Conservation (phyloP, 2,113 vertebrate species). For the Pachypanchax playfairii region DNA sequence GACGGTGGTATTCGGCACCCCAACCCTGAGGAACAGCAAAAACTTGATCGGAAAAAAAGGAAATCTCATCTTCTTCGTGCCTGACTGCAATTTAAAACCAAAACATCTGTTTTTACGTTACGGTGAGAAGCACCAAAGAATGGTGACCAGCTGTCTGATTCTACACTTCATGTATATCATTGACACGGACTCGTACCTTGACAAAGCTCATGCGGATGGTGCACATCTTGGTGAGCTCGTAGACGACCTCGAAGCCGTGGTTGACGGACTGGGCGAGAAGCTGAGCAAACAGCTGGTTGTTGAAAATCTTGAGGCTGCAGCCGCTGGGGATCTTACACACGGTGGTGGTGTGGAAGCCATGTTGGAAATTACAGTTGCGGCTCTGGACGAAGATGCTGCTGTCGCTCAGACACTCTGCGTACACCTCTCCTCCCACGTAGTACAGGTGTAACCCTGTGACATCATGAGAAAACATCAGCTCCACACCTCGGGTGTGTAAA, state of each 20-base stretch:
- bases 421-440: conserved; percentile 95
- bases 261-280: conserved; percentile 95
- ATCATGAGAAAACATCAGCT: too few species aligned
- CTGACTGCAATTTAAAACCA: neutral
- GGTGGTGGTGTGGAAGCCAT: conserved; percentile 94
- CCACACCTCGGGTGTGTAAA: too few species aligned
- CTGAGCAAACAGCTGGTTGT: conserved; percentile 98
- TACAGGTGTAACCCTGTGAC: conserved; percentile 92
- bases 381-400: conserved; percentile 99
- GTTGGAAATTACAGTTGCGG: conserved; percentile 98
- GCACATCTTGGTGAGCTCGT: conserved; percentile 98
- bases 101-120: neutral
- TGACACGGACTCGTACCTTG: conserved; percentile 81
- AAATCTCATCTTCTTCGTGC: neutral
- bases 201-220: conserved; percentile 98
- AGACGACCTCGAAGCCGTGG: conserved; percentile 97
- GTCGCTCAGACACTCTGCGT: conserved; percentile 96
- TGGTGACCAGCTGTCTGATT: too few species aligned
- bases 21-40: conserved; percentile 86
- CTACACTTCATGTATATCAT: neutral
- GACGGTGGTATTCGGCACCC: conserved; percentile 97
- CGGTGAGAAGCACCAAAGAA: too few species aligned
- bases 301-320: conserved; percentile 99
- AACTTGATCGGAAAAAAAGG: neutral
- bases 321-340: conserved; percentile 98